phyloP scores from a whole-genome alignment of 2,113 vertebrate species.

The Erythrolamprus reginae region DNA sequence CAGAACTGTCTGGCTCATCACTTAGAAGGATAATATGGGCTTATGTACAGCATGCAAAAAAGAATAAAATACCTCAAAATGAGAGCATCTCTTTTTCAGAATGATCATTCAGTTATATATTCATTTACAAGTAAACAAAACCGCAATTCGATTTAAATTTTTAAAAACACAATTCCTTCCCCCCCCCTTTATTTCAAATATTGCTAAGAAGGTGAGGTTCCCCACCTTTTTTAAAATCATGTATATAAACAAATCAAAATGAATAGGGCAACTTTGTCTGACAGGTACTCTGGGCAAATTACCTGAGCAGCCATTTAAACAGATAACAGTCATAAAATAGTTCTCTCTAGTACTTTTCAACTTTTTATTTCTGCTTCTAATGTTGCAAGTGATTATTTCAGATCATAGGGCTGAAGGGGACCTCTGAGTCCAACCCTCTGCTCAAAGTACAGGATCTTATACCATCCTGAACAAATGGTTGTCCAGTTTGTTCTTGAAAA shows the following conservation, averaged over 20 bases:
- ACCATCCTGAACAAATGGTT: background rate
- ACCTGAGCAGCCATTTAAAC: background rate
- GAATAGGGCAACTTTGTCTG: background rate
- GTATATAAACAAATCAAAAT: background rate
- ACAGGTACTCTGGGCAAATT: background rate
- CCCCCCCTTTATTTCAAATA: background rate
- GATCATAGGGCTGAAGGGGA: background rate
- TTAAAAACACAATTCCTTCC: background rate
- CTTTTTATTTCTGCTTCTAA: background rate
- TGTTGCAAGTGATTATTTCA: background rate
- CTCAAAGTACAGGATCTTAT: background rate
- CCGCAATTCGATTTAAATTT: background rate
- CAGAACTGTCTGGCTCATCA: background rate
- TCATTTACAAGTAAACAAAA: background rate
- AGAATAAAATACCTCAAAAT: background rate
- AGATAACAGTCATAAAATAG: background rate
- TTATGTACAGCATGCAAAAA: background rate
- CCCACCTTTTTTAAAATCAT: background rate
- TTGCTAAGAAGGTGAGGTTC: background rate
- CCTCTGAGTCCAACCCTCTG: background rate
- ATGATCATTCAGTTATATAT: background rate
- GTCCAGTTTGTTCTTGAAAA: background rate
- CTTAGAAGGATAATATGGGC: background rate
- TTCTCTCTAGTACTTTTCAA: background rate
- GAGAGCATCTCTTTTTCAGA: background rate